Conservation (phyloP, 2,888 invertebrate species). For the Crepidodera aurea region DNA sequence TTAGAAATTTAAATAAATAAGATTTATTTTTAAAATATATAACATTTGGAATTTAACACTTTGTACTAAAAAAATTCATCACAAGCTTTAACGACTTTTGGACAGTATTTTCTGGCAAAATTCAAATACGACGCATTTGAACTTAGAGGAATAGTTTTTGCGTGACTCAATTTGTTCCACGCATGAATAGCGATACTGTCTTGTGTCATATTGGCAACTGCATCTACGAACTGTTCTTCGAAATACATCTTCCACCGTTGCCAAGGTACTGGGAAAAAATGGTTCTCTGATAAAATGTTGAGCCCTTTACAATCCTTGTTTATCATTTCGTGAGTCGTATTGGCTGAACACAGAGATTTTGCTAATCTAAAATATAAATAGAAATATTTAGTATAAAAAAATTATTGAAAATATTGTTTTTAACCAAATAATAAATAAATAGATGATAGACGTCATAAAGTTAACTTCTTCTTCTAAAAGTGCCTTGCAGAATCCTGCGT, state of each 20-base stretch:
- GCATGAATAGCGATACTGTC: conserved; percentile 65
- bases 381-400: not conserved
- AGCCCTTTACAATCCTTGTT: conserved; percentile 69
- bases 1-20: no score
- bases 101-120: conserved; percentile 64
- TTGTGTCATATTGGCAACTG: conserved; percentile 54
- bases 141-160: conserved; percentile 56
- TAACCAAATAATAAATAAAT: no score
- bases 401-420: no score
- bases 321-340: conserved; percentile 65
- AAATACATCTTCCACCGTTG: conserved; percentile 70
- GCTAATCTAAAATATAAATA: conserved; percentile 59
- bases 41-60: not conserved
- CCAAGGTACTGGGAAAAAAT: conserved; percentile 75
- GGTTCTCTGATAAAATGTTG: conserved; percentile 67
- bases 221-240: conserved; percentile 59
- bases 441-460: no score
- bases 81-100: conserved; percentile 59
- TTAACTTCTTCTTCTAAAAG: no score
- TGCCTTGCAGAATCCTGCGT: no score
- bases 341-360: conserved; percentile 65
- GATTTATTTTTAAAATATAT: not conserved
- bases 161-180: conserved; percentile 66
- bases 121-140: conserved; percentile 63
- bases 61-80: conserved; percentile 35